Evolutionary conservation across 2,797 vertebrate genomes (phyloP).

Genomic region (Streptopelia turtur): DNA sequence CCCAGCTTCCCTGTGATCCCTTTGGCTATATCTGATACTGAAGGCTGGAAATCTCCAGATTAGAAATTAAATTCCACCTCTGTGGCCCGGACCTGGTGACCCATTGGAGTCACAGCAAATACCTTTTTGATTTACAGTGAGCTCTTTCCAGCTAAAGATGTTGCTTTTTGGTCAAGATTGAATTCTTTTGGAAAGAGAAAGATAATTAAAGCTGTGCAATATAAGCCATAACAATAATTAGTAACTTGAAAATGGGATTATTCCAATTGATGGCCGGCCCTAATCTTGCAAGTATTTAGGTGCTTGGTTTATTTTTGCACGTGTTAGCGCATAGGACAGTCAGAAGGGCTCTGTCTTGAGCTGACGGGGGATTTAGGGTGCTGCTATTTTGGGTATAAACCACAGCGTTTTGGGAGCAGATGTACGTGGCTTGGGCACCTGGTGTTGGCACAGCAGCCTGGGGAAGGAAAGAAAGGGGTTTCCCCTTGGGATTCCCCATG

Average conservation of each 20-base stretch:
- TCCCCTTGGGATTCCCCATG: not conserved
- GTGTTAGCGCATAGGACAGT: not conserved
- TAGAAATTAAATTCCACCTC: constrained; percentile 44
- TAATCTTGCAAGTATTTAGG: not conserved
- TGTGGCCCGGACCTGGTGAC: not conserved
- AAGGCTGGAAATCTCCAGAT: constrained; percentile 36
- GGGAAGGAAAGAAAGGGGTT: not conserved
- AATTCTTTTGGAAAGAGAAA: not conserved
- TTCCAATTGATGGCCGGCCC: not conserved
- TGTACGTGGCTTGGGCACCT: not conserved
- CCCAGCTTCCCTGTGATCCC: constrained; percentile 1
- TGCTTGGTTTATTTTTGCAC: not conserved
- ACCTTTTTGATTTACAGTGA: not conserved
- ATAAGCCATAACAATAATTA: not conserved
- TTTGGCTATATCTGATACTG: constrained; percentile 19
- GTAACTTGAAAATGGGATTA: not conserved
- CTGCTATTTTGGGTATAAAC: not conserved
- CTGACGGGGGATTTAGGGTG: not conserved
- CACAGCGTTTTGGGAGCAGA: rapidly evolving
- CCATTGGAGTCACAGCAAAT: not conserved
- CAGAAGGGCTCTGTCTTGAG: not conserved
- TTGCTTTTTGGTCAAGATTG: not conserved
- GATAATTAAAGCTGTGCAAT: rapidly evolving
- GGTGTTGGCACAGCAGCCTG: not conserved
- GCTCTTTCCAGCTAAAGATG: not conserved